Conservation (phyloP, 2,888 invertebrate species). For the Ectropis crepuscularia region DNA sequence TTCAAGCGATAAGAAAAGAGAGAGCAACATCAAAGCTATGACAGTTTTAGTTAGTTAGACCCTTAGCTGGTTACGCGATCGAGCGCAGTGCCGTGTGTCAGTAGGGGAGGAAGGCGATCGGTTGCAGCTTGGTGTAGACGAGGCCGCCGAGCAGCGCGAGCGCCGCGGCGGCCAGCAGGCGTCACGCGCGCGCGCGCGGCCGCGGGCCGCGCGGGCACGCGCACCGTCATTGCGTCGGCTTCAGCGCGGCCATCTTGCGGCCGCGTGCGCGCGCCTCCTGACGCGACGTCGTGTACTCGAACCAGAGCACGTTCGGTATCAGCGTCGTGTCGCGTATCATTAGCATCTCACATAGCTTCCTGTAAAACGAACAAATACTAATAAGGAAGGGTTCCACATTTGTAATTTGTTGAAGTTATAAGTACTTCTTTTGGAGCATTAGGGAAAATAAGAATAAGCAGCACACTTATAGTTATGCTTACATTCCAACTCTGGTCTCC, state of each 20-base stretch:
- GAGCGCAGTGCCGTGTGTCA: constrained; percentile 21
- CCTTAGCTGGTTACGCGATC: background rate
- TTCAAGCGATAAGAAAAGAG: too few relatives aligned
- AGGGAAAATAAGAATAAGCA: too few relatives aligned
- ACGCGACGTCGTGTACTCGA: constrained; percentile 95
- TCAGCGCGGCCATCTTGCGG: constrained; percentile 91
- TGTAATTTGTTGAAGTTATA: too few relatives aligned
- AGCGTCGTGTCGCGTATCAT: constrained; percentile 94
- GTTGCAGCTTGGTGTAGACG: constrained; percentile 56
- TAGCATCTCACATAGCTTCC: constrained; percentile 93
- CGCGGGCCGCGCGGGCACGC: constrained; percentile 69
- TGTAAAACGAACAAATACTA: constrained; percentile 71
- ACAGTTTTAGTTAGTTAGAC: too few relatives aligned
- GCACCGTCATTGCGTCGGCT: constrained; percentile 91
- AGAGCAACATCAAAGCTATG: too few relatives aligned
- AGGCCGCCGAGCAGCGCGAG: constrained; percentile 69
- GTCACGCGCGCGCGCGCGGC: constrained; percentile 75
- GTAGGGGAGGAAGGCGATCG: constrained; percentile 53
- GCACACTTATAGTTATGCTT: too few relatives aligned
- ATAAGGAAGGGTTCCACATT: too few relatives aligned
- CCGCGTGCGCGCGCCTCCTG: constrained; percentile 92
- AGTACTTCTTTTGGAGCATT: too few relatives aligned
- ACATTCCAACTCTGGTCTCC: too few relatives aligned
- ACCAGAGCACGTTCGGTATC: constrained; percentile 97
- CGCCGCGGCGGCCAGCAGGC: constrained; percentile 68